These are phyloP conservation scores for Drosophila miranda DNA, from an alignment of 1,140 invertebrate genomes.

Conservation along the genomic window DNA sequence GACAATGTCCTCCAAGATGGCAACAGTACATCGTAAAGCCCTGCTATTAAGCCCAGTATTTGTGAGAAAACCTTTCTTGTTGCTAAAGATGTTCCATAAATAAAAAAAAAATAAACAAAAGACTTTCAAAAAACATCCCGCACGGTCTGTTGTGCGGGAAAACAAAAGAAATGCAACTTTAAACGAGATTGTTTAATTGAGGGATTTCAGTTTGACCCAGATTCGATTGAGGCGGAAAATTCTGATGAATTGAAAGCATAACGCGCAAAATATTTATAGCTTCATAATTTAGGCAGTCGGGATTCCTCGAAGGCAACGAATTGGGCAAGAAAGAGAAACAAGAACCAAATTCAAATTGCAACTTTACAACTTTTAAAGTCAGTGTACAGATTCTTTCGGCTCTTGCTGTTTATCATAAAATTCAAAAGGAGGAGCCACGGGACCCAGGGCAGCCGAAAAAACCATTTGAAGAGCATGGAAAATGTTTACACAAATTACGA, in stretches of 20 bases:
- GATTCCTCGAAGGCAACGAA: constrained; percentile 53
- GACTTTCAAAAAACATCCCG: too few species aligned
- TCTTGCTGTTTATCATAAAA: constrained; percentile 75
- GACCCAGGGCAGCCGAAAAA: constrained; percentile 34
- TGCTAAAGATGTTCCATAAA: constrained; percentile 1
- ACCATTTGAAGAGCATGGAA: constrained; percentile 75
- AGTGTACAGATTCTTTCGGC: constrained; percentile 36
- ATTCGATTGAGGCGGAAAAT: constrained; percentile 36
- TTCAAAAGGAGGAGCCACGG: constrained; percentile 22
- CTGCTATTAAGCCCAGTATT: too few species aligned
- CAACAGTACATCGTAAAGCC: too few species aligned
- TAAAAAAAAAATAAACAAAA: constrained; percentile 8
- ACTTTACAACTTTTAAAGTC: constrained; percentile 65
- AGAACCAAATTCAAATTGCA: constrained; percentile 65
- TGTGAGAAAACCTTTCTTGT: not conserved
- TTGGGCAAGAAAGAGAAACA: constrained; percentile 41
- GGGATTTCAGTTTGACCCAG: constrained; percentile 44
- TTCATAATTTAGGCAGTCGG: constrained; percentile 59
- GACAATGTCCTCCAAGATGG: too few species aligned
- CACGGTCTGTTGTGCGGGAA: not conserved
- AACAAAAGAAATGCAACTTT: constrained; percentile 25
- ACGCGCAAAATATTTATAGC: constrained; percentile 63
- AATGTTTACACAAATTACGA: constrained; percentile 80
- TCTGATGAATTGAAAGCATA: constrained; percentile 56
- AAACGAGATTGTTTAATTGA: constrained; percentile 23